phyloP scores from a whole-genome alignment of 1,140 invertebrate genomes.

The Drosophila ogumai region DNA sequence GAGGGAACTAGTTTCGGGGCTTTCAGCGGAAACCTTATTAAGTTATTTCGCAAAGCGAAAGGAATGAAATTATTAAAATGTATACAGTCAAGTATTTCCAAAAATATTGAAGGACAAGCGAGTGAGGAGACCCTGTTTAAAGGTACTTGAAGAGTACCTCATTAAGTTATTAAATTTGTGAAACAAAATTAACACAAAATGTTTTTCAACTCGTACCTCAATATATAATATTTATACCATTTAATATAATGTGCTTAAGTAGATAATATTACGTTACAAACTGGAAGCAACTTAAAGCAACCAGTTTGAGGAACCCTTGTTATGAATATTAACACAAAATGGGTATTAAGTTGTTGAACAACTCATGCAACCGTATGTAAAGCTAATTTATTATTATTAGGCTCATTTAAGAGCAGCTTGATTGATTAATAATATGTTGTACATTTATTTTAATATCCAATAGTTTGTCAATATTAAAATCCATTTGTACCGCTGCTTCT shows the following conservation, averaged over 20 bases:
- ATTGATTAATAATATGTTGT: neutral
- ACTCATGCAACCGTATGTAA: neutral
- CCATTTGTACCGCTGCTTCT: neutral
- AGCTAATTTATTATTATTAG: neutral
- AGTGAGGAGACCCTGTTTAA: neutral
- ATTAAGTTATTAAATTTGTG: slow-evolving; percentile 25
- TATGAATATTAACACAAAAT: slow-evolving; percentile 8
- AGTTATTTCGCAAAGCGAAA: slow-evolving; percentile 24
- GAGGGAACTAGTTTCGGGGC: slow-evolving; percentile 32
- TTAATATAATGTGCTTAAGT: slow-evolving; percentile 19
- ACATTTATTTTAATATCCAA: neutral
- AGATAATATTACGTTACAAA: neutral
- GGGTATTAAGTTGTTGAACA: slow-evolving; percentile 3
- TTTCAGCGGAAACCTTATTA: slow-evolving; percentile 26
- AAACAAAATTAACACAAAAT: slow-evolving; percentile 18
- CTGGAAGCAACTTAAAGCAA: neutral
- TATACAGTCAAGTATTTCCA: neutral
- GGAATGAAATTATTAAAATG: neutral
- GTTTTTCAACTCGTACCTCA: neutral
- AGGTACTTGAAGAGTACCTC: neutral
- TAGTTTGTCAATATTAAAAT: neutral
- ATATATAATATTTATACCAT: slow-evolving; percentile 9
- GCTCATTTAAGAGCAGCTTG: neutral
- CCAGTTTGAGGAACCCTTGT: slow-evolving; percentile 9
- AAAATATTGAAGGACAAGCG: neutral